Evolutionary conservation across 1,140 invertebrate species (phyloP), one percentile per base, ranked within the genome.

Genomic region (Neoseiulus cucumeris): DNA sequence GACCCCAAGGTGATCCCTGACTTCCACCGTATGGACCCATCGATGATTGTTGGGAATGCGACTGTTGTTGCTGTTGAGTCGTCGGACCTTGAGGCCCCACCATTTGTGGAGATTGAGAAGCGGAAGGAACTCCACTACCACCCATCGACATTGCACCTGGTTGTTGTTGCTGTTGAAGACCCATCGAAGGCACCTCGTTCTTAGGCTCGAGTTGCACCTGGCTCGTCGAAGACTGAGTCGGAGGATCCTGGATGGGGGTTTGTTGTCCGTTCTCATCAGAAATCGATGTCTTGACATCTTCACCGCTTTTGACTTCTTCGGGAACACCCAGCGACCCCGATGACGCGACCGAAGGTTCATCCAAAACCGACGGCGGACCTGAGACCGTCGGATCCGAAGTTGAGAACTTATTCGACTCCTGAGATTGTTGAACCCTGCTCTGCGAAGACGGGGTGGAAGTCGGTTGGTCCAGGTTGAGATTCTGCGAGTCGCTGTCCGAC

Each of bases 401-500:
- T 6, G 33, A 9, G 33, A 39, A 39, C 33, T 39, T 39, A 9
- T 39, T 39, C 33, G 33, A 39, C 33, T 39, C 33, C 33, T 39
- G 33, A 39, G 33, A 39, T 39, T 39, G 33, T 39, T 39, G 33
- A 9, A 39, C 33, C 33, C 33, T 39, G 33, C 33, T 33, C 33
- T 59, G 51, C 22, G 51, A 59, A 29, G 51, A 59, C 51, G 25
- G 22, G 51, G 25, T 59, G 14, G 51, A 33, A 25, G 25, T 59
- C 22, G 51, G 25, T 25, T 25, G 51, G 51, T 59, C 51, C 51
- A 59, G 22, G 33, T 59, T 59, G 51, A 59, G 51, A 59, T 59
- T 59, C 22, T 59, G 51, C 51, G 51, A 59, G 22, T 59, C 51
- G 51, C 51, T 33, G 22, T 59, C 51, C 51, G 51, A 59, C 51